Percentiles rank a stretch among this genome's conserved stretches.
These are phyloP conservation scores for Camponotus pennsylvanicus DNA, from an alignment of 1,140 invertebrate genomes.

Conservation along the genomic window DNA sequence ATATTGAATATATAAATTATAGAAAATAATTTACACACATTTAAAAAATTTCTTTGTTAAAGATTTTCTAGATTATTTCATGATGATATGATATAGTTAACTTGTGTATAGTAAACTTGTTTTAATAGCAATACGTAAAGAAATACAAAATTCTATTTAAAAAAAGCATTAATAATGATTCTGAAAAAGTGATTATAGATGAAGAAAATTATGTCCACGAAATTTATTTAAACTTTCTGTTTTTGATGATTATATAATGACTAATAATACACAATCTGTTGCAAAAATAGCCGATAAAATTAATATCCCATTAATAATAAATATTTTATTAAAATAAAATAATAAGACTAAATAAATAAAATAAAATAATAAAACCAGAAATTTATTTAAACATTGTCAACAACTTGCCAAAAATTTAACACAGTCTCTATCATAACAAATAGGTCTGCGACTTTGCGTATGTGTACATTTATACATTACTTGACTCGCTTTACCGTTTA, in stretches of 20 bases:
- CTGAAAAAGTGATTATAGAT: neutral
- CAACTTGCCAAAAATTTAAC: no score
- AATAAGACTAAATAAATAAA: no score
- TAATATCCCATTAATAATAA: neutral
- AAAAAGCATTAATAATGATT: neutral
- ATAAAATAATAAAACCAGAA: no score
- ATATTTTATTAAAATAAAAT: neutral
- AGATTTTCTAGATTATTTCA: constrained; percentile 2
- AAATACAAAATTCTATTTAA: neutral
- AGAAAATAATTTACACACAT: neutral
- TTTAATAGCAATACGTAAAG: neutral
- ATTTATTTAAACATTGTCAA: no score
- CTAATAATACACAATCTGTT: no score
- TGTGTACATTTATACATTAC: no score
- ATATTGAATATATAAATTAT: neutral
- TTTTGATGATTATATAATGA: no score
- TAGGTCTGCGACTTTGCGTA: no score
- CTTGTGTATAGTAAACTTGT: neutral
- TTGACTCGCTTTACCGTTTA: no score
- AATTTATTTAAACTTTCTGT: no score
- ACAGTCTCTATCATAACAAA: no score
- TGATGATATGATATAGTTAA: neutral
- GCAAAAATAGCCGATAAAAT: neutral
- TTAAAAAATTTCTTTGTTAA: neutral
- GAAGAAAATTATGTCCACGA: neutral